Base-by-base conservation (phyloP, 2,888 invertebrate genomes). In the Tanypteryx hageni region DNA sequence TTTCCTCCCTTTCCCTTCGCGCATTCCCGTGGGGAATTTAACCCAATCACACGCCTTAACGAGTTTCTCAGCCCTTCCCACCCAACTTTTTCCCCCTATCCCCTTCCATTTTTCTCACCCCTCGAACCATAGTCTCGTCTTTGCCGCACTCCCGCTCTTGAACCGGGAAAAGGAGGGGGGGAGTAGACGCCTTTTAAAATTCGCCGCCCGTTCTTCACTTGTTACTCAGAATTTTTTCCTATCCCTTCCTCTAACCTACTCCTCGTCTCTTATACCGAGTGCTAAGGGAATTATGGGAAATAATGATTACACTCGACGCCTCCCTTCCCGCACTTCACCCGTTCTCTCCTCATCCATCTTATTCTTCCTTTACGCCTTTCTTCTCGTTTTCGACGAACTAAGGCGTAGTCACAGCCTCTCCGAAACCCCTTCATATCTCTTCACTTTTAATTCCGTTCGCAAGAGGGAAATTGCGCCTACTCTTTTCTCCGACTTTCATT, bases 21-120 rank as follows among this genome's bases (percentile, higher is more conserved):
- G 14, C 13, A 59, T 59, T 86, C 89, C 89, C 89, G 89, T 22
- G 61, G 89, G 89, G 89, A 89, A 89, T 89, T 89, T 89, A 89
- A 64, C 89, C 89, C 89, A 89, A 89, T 89, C 89, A 89, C 61
- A 64, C 89, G 89, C 89, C 89, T 89, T 89, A 89, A 89, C 64
- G 89, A 89, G 89, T 89, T 89, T 89, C 89, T 22, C 57, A 14
- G 7, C 64, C 86, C 82, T 7, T n/a, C n/a, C n/a, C n/a, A n/a
- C 58, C 64, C 58, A 3, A 9, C 64, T 61, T 44, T 18, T n/a
- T 7, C 18, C 0, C n/a, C n/a, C 18, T 18, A 0, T 44, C 18
- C 57, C 56, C 14, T 13, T 57, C 56, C 83, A 0, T 18, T 2
- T 56, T 83, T 83, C 56, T n/a, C n/a, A 57, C 83, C 76, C n/a